Evolutionary conservation across 2,888 invertebrate genomes (phyloP).

Genomic region (Ommatoiulus sabulosus): DNA sequence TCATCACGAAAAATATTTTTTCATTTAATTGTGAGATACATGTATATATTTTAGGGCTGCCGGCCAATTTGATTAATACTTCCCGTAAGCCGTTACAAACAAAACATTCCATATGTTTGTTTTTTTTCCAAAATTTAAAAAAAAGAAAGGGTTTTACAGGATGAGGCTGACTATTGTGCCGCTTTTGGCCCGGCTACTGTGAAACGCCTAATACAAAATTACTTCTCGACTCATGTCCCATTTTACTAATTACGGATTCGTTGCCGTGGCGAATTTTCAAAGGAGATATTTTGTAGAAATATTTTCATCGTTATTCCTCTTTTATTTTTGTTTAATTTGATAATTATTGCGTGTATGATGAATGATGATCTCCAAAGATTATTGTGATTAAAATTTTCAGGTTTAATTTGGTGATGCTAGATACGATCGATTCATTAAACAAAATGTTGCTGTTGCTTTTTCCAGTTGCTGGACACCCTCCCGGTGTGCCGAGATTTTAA

Average conservation of each 20-base stretch:
- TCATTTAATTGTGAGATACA: conserved; percentile 18
- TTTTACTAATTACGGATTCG: conserved; percentile 30
- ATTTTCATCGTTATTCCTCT: conserved; percentile 24
- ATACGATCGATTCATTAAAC: background rate
- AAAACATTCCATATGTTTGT: background rate
- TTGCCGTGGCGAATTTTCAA: background rate
- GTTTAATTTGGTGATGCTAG: conserved; percentile 48
- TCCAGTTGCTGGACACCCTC: conserved; percentile 99
- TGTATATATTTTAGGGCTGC: background rate
- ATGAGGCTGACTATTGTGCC: conserved; percentile 19
- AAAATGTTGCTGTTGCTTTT: conserved; percentile 44
- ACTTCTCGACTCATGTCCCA: background rate
- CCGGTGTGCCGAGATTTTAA: conserved; percentile 99
- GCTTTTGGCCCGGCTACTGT: conserved; percentile 26
- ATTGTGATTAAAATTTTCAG: conserved; percentile 48
- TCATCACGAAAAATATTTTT: conserved; percentile 32
- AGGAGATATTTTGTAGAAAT: conserved; percentile 15
- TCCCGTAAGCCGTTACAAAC: conserved; percentile 5
- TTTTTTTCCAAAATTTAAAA: conserved; percentile 10
- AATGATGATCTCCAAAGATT: conserved; percentile 48
- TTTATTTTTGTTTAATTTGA: conserved; percentile 20
- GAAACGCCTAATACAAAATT: conserved; percentile 26
- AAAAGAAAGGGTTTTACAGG: conserved; percentile 44
- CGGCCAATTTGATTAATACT: background rate
- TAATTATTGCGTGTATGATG: conserved; percentile 37